Evolutionary conservation across 1,140 invertebrate species (phyloP).

Genomic region (Ceratitis capitata): DNA sequence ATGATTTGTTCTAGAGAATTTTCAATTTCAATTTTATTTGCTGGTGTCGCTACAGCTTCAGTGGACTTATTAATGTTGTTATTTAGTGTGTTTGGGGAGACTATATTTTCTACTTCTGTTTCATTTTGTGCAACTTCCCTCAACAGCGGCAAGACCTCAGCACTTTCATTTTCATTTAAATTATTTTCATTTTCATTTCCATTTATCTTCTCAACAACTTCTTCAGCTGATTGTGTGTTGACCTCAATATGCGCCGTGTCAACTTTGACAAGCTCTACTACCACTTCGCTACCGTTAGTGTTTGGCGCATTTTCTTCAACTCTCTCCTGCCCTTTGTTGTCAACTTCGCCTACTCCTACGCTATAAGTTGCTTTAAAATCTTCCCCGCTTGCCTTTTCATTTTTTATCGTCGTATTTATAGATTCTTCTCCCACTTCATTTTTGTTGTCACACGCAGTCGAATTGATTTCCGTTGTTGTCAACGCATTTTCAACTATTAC

Average conservation of each 20-base stretch:
- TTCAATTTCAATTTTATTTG: background rate
- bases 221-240: background rate
- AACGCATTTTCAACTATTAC: background rate
- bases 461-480: background rate
- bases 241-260: background rate
- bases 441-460: background rate
- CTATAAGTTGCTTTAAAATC: background rate
- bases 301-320: background rate
- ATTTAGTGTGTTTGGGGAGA: background rate
- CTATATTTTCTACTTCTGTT: background rate
- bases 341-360: background rate
- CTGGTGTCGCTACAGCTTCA: background rate
- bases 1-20: background rate
- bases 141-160: too few species aligned
- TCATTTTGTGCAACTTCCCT: background rate
- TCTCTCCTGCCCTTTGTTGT: background rate
- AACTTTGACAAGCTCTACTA: background rate
- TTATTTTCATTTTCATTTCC: background rate
- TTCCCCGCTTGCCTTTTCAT: background rate
- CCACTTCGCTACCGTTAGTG: background rate
- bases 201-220: background rate
- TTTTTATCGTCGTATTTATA: constrained; percentile 1
- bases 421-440: background rate
- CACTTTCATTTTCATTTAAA: background rate
- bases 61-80: background rate